Evolutionary conservation across 2,888 invertebrate species (phyloP).

Genomic region (Eueremaeus valkanovi): DNA sequence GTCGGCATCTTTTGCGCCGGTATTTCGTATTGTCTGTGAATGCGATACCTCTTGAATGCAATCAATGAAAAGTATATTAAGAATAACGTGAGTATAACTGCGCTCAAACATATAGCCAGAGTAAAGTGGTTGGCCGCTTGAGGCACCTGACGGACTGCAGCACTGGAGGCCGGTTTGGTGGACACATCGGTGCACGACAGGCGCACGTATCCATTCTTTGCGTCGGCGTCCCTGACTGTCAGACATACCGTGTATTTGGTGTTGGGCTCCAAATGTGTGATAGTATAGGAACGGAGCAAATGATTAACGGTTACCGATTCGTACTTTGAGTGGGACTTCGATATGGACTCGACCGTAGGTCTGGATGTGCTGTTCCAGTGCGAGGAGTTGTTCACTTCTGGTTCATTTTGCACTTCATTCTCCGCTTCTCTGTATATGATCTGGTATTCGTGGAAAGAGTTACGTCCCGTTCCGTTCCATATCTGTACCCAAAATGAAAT

Average conservation of each 20-base stretch:
- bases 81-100: conserved; percentile 46
- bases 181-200: conserved; percentile 51
- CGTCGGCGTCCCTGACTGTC: conserved; percentile 51
- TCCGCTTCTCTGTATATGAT: conserved; percentile 49
- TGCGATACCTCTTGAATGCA: conserved; percentile 50
- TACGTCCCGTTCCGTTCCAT: conserved; percentile 53
- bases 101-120: conserved; percentile 49
- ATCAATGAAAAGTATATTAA: conserved; percentile 48
- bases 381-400: too few species aligned
- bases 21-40: conserved; percentile 51
- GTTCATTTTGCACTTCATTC: conserved; percentile 42
- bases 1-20: conserved; percentile 45
- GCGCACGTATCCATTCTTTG: conserved; percentile 50
- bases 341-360: conserved; percentile 41
- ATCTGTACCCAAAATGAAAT: conserved; percentile 38
- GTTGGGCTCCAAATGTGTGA: conserved; percentile 52
- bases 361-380: conserved; percentile 32
- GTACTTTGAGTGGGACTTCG: conserved; percentile 44
- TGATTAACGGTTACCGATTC: conserved; percentile 49
- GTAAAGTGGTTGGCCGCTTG: conserved; percentile 49
- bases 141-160: conserved; percentile 48
- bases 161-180: conserved; percentile 49
- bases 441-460: conserved; percentile 50
- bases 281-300: conserved; percentile 51
- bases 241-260: conserved; percentile 55